Percentiles rank a stretch among this genome's conserved stretches.
phyloP scores from a whole-genome alignment of 2,888 invertebrate species.

The Unio pictorum region DNA sequence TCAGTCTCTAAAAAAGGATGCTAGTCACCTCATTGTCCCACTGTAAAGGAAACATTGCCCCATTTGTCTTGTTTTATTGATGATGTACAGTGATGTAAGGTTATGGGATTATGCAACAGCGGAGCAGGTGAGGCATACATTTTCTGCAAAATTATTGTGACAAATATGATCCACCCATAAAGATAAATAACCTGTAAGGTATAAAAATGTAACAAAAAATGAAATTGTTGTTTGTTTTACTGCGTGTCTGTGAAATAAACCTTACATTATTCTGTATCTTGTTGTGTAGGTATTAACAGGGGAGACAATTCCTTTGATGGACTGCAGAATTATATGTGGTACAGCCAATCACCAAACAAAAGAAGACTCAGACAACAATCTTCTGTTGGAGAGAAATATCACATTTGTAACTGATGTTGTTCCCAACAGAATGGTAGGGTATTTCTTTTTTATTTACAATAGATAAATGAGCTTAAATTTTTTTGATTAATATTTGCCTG shows the following conservation, averaged over 20 bases:
- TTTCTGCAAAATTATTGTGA: background rate
- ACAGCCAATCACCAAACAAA: slow-evolving; percentile 45
- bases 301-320: slow-evolving; percentile 48
- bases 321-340: slow-evolving; percentile 60
- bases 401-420: slow-evolving; percentile 53
- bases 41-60: too few relatives aligned
- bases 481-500: too few relatives aligned
- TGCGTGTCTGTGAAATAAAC: background rate
- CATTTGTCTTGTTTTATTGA: too few relatives aligned
- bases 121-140: too few relatives aligned
- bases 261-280: background rate
- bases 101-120: too few relatives aligned
- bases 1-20: too few relatives aligned
- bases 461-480: too few relatives aligned
- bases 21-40: too few relatives aligned
- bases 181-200: background rate
- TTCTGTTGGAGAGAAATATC: slow-evolving; percentile 43
- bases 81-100: too few relatives aligned
- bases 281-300: slow-evolving; percentile 43
- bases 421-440: slow-evolving; percentile 57
- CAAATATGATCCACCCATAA: background rate
- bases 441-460: background rate
- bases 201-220: background rate
- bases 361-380: slow-evolving; percentile 32
- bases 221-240: background rate